Conservation (phyloP, 2,113 vertebrate species). For the Anolis sagrei region DNA sequence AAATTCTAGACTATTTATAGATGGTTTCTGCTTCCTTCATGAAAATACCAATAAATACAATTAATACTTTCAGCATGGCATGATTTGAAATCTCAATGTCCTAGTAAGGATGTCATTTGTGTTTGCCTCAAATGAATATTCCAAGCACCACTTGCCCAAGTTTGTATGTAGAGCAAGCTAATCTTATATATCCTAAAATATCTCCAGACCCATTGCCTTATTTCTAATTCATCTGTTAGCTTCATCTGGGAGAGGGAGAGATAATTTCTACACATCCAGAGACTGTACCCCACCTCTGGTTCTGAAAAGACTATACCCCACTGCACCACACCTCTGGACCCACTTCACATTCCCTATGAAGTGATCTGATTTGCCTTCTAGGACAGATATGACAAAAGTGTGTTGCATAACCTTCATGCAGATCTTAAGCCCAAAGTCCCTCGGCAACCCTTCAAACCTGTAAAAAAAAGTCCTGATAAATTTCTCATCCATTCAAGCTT, state of each 20-base stretch:
- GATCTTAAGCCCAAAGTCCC: too few relatives aligned
- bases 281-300: too few relatives aligned
- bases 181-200: neutral
- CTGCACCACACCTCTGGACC: too few relatives aligned
- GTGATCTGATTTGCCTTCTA: too few relatives aligned
- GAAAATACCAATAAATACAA: constrained; percentile 40
- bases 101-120: constrained; percentile 28
- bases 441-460: too few relatives aligned
- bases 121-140: neutral
- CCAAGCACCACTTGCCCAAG: neutral
- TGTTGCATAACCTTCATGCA: too few relatives aligned
- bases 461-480: too few relatives aligned
- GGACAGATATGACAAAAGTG: too few relatives aligned
- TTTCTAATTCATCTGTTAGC: neutral
- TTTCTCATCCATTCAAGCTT: too few relatives aligned
- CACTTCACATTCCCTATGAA: too few relatives aligned
- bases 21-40: constrained; percentile 37
- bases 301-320: too few relatives aligned
- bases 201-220: neutral
- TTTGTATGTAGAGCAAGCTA: constrained; percentile 7
- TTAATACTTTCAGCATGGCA: constrained; percentile 34
- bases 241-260: neutral
- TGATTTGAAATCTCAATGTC: constrained; percentile 31
- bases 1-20: constrained; percentile 9
- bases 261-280: too few relatives aligned